These are phyloP conservation scores for Anoplopoma fimbria DNA, from an alignment of 2,113 vertebrate genomes.

Conservation along the genomic window DNA sequence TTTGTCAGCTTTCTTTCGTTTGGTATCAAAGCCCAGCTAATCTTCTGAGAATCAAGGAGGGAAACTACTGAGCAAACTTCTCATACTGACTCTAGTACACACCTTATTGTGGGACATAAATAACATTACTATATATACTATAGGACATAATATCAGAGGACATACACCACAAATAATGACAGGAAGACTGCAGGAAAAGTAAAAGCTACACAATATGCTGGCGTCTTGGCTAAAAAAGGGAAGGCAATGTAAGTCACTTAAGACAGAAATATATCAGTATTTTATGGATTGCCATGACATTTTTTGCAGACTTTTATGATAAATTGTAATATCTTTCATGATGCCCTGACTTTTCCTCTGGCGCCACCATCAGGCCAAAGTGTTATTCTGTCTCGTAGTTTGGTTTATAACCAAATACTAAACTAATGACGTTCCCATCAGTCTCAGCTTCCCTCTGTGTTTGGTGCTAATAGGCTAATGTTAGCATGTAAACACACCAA, in stretches of 20 bases:
- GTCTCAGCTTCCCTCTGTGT: not conserved
- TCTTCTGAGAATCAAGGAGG: conserved; percentile 14
- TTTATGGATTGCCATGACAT: not conserved
- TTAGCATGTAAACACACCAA: not conserved
- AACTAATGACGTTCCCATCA: not conserved
- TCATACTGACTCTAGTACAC: not conserved
- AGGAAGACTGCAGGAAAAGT: not conserved
- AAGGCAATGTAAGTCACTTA: not conserved
- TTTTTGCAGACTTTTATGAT: not conserved
- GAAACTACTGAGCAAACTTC: not conserved
- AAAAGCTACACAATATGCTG: too few relatives aligned
- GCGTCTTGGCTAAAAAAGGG: too few relatives aligned
- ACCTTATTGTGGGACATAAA: not conserved
- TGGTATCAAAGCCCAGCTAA: conserved; percentile 28
- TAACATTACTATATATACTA: not conserved
- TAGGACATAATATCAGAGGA: not conserved
- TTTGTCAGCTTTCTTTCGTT: conserved; percentile 19
- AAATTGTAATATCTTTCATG: not conserved
- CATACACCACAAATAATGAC: not conserved
- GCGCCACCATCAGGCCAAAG: too few relatives aligned
- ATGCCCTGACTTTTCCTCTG: not conserved
- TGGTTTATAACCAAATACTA: not conserved
- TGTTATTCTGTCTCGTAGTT: not conserved
- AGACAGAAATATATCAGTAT: not conserved
- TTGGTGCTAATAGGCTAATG: not conserved